These are phyloP conservation scores for Siniperca undulata DNA, from an alignment of 2,797 vertebrate genomes.

Conservation along the genomic window DNA sequence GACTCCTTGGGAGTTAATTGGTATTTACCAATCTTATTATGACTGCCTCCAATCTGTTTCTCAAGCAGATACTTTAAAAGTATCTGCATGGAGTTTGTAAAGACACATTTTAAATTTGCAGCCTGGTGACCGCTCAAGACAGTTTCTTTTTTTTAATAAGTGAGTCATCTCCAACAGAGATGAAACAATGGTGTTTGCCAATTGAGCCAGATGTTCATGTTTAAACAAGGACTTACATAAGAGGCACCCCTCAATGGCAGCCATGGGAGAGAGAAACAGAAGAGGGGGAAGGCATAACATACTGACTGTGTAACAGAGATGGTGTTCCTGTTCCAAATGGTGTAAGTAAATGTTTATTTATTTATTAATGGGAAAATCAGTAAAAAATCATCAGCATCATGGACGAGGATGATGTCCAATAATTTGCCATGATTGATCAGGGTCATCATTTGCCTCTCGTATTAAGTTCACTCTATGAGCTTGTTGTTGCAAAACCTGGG, in stretches of 20 bases:
- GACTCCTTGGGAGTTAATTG: slow-evolving; percentile 58
- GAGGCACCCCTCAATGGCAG: slow-evolving; percentile 32
- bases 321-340: neutral
- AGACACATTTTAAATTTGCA: slow-evolving; percentile 38
- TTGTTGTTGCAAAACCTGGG: neutral
- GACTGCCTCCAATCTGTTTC: slow-evolving; percentile 51
- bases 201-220: slow-evolving; percentile 64
- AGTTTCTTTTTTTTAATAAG: slow-evolving; percentile 30
- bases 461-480: neutral
- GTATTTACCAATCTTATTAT: slow-evolving; percentile 61
- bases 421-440: neutral
- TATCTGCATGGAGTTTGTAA: slow-evolving; percentile 30
- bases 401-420: neutral
- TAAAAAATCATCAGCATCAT: neutral
- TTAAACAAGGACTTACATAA: slow-evolving; percentile 57
- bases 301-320: neutral
- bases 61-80: slow-evolving; percentile 43
- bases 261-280: neutral
- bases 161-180: slow-evolving; percentile 46
- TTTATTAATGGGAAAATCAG: neutral
- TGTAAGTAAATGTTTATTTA: neutral
- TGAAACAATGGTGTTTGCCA: slow-evolving; percentile 54
- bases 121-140: slow-evolving; percentile 33
- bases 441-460: neutral
- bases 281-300: neutral